A percentile compares a stretch with the other conserved stretches of the same genome.
Evolutionary conservation across 2,797 vertebrate genomes (phyloP).

Genomic region (Crocodylus rhombifer): DNA sequence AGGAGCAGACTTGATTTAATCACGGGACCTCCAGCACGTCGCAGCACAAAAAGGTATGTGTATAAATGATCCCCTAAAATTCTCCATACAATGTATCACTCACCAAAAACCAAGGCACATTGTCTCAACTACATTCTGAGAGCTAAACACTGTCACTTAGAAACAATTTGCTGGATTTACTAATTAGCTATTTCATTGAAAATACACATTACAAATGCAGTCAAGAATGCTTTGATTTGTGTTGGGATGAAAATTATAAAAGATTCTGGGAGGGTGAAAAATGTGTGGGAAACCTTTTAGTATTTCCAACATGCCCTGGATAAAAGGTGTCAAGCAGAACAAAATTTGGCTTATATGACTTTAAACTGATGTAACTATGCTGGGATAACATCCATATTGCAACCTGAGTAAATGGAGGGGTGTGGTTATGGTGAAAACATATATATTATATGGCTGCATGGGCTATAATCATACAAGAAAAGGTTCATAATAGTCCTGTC

Average conservation of each 20-base stretch:
- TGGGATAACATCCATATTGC: background rate
- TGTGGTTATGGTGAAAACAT: background rate
- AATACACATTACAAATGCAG: background rate
- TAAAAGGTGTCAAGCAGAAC: background rate
- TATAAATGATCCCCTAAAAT: too few relatives aligned
- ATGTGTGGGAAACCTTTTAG: background rate
- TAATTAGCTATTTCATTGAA: background rate
- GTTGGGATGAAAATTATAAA: background rate
- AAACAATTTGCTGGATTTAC: background rate
- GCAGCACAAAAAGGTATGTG: background rate
- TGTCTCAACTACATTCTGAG: background rate
- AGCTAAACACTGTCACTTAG: background rate
- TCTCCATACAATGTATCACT: background rate
- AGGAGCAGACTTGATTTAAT: too few relatives aligned
- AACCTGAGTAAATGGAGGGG: background rate
- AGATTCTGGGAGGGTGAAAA: background rate
- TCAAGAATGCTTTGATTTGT: background rate
- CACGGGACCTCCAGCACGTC: too few relatives aligned
- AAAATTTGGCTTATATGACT: background rate
- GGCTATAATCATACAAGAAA: background rate
- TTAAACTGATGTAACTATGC: background rate
- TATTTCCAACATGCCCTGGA: background rate
- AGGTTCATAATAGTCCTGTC: background rate
- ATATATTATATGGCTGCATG: background rate
- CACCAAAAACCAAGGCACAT: background rate